Base-by-base conservation (phyloP, 1,140 invertebrate genomes). In the Drosophila yakuba region DNA sequence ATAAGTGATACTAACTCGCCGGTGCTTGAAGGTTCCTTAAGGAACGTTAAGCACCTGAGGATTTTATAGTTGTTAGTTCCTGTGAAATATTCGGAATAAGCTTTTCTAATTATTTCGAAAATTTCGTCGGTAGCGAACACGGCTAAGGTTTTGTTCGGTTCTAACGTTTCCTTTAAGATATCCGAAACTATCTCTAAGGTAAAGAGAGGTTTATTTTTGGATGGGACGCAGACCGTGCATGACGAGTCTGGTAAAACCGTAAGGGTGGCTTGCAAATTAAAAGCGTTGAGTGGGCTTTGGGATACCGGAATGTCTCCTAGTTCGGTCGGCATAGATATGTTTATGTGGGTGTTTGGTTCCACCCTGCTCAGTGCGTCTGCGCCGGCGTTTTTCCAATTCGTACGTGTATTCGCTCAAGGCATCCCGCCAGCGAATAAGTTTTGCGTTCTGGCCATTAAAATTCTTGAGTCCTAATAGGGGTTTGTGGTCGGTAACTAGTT, bases 151-250 rank as follows among this genome's bases (percentile, higher is more conserved):
- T 47, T 47, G 45, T 47, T 47, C 5, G 45, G 12, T 45, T 23
- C 20, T 45, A 45, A 45, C 20, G 20, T 45, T 4, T 17, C 10
- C 23, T 23, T 45, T 11, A 45, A 45, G 20, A 45, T 45, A 45
- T 45, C 44, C 20, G 44, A 23, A 17, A 45, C 20, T 45, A n/a
- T 45, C 12, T 45, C 17, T 45, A 45, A 45, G 44, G 44, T 47
- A n/a, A 47, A 47, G 25, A 4, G 17, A 10, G 5, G 45, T 47
- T 25, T 25, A 7, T 20, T 45, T 23, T 23, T 45, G 23, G 12
- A 17, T 45, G 7, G 20, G 44, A 12, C 23, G 23, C 23, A 45
- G 20, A 20, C 17, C 11, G 17, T 45, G 44, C 44, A 23, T 45
- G 23, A 17, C 10, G 20, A 10, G 20, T 23, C 44, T 20, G 44